A percentile compares a stretch with the other conserved stretches of the same genome.
These are phyloP conservation scores for Chouioia cunea DNA, from an alignment of 2,888 invertebrate genomes.

Conservation along the genomic window DNA sequence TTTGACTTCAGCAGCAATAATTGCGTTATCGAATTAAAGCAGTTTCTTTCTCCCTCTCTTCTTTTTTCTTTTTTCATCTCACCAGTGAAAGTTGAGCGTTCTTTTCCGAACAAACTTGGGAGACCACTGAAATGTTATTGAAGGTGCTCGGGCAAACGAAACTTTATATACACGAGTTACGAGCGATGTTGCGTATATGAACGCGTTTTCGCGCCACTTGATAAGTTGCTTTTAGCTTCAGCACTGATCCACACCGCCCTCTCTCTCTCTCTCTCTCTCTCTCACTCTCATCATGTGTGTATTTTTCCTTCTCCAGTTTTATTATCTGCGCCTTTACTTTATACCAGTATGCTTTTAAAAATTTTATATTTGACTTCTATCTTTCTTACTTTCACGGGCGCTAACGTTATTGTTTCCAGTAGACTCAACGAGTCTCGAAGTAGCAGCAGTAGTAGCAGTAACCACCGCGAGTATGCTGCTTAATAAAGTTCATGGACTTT, in stretches of 20 bases:
- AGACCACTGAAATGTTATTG: slow-evolving; percentile 16
- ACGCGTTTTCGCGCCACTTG: slow-evolving; percentile 1
- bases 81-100: neutral
- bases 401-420: too few relatives aligned
- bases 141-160: slow-evolving; percentile 4
- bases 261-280: too few relatives aligned
- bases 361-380: too few relatives aligned
- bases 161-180: slow-evolving; percentile 31
- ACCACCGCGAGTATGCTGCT: too few relatives aligned
- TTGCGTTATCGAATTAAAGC: neutral
- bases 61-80: slow-evolving; percentile 5
- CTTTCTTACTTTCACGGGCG: too few relatives aligned
- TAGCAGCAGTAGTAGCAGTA: too few relatives aligned
- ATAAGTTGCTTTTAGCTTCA: neutral
- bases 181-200: slow-evolving; percentile 8
- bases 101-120: slow-evolving; percentile 20
- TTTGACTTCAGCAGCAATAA: too few relatives aligned
- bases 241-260: neutral
- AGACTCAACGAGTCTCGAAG: too few relatives aligned
- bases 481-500: too few relatives aligned
- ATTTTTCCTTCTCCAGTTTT: slow-evolving; percentile 11
- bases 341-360: too few relatives aligned
- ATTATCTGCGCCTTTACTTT: slow-evolving; percentile 15
- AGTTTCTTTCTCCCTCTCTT: too few relatives aligned
- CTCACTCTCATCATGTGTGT: neutral